These are phyloP conservation scores for Pithys albifrons DNA, from an alignment of 2,113 vertebrate species.

Conservation along the genomic window DNA sequence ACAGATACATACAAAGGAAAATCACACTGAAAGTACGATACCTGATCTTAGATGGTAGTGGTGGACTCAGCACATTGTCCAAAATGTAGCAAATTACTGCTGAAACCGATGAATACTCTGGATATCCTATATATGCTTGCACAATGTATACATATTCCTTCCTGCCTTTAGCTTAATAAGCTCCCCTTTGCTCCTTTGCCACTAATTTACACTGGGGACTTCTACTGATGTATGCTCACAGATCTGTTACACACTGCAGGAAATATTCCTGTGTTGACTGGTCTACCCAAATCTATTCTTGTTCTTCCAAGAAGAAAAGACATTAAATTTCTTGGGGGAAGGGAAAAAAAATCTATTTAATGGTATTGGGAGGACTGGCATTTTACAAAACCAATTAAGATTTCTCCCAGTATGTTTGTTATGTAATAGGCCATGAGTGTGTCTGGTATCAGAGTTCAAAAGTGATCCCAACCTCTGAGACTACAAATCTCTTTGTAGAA, in stretches of 20 bases:
- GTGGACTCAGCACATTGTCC: background rate
- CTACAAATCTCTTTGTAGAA: background rate
- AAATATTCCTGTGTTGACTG: background rate
- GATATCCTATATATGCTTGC: background rate
- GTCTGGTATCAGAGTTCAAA: background rate
- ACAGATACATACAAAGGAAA: background rate
- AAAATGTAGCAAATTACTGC: background rate
- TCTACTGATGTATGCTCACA: background rate
- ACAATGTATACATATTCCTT: background rate
- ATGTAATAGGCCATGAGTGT: fast-evolving
- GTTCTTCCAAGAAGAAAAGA: background rate
- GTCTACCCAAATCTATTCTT: background rate
- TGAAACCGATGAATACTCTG: background rate
- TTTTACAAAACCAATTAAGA: background rate
- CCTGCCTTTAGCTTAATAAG: background rate
- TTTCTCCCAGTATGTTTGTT: background rate
- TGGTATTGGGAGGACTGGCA: background rate
- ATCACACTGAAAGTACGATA: background rate
- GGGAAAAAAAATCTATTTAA: too few relatives aligned
- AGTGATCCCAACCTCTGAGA: background rate
- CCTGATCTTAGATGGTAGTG: background rate
- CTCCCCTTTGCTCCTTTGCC: background rate
- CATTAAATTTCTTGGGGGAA: background rate
- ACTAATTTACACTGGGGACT: background rate
- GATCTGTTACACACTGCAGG: background rate